Evolutionary conservation across 2,888 invertebrate species (phyloP).

Genomic region (Harmothoe impar): DNA sequence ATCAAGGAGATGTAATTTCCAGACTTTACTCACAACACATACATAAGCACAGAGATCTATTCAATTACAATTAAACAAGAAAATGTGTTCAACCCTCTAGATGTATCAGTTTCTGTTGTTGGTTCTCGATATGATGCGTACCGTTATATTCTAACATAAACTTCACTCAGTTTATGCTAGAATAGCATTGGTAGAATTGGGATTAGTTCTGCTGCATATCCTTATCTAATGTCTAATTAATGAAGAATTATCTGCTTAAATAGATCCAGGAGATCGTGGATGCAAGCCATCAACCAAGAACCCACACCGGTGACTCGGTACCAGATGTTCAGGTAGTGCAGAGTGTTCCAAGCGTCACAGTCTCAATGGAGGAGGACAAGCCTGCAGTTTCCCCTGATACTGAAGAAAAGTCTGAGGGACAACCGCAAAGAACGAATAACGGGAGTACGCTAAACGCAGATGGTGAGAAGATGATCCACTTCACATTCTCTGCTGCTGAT

Average conservation of each 20-base stretch:
- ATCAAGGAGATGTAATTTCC: no score
- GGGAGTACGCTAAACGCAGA: not conserved
- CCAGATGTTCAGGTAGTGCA: not conserved
- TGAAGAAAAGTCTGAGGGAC: not conserved
- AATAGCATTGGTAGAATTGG: no score
- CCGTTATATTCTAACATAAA: no score
- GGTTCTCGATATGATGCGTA: no score
- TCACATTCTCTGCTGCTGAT: conserved; percentile 66
- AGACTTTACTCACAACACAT: no score
- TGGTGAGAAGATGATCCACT: conserved; percentile 63
- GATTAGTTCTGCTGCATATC: no score
- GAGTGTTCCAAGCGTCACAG: not conserved
- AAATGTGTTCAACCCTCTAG: no score
- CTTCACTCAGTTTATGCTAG: no score
- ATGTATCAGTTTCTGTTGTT: no score
- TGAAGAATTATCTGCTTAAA: not conserved
- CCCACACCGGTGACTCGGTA: not conserved
- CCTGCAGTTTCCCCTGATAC: not conserved
- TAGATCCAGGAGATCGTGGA: conserved; percentile 68
- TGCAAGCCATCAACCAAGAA: conserved; percentile 46
- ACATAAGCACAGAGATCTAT: no score
- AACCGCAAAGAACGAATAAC: not conserved
- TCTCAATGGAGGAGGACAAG: conserved; percentile 35
- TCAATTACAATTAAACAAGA: no score
- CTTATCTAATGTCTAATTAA: no score